Conservation (phyloP, 2,113 vertebrate species). For the Tragelaphus buxtoni region DNA sequence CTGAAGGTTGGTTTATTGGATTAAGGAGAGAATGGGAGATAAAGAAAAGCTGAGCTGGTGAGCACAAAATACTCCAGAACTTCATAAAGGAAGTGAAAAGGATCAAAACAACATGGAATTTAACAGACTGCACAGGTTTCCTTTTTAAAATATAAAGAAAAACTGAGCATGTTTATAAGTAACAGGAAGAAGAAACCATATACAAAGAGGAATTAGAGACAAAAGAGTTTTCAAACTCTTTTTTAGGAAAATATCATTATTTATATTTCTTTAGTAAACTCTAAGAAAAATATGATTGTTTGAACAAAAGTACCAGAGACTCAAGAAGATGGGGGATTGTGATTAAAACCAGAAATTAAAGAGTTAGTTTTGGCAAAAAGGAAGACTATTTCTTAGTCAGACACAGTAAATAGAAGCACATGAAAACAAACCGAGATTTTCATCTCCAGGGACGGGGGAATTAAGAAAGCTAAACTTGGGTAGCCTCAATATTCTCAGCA, state of each 20-base stretch:
- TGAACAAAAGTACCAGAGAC: neutral
- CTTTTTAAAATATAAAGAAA: neutral
- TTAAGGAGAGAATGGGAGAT: neutral
- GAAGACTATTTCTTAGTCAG: neutral
- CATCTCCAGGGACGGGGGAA: neutral
- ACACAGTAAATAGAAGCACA: conserved; percentile 15
- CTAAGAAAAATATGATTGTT: neutral
- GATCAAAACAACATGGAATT: neutral
- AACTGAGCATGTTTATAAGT: neutral
- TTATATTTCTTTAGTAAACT: conserved; percentile 14
- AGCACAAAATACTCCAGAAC: neutral
- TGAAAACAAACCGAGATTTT: neutral
- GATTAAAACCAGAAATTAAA: conserved; percentile 38
- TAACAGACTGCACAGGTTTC: neutral
- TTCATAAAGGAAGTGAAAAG: conserved; percentile 11
- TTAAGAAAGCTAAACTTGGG: conserved; percentile 14
- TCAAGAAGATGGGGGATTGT: neutral
- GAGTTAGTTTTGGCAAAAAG: neutral
- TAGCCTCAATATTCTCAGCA: neutral
- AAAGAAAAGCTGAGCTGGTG: neutral
- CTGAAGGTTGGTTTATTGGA: neutral
- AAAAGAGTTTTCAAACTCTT: neutral
- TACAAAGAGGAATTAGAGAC: neutral
- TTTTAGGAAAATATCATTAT: neutral
- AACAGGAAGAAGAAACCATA: neutral